Base-by-base conservation (phyloP, 2,113 vertebrate genomes). In the Hiodon alosoides region DNA sequence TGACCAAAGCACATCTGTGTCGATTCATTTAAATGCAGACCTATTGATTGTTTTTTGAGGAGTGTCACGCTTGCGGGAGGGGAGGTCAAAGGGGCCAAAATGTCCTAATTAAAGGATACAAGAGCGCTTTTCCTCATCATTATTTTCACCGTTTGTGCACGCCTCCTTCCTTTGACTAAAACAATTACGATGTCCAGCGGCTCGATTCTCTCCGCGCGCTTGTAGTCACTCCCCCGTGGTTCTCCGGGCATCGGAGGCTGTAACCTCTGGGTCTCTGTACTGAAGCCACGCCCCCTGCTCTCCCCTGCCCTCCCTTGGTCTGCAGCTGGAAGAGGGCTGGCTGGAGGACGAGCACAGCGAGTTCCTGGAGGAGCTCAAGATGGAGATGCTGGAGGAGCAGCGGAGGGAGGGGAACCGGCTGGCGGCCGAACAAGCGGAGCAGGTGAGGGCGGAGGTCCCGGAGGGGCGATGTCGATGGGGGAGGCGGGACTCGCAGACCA, bases 281-380 rank as follows among this genome's bases (percentile, higher is more conserved):
- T 7, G 14, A 4, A 5, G 13, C 67, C 46, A 4, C 52, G 79
- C 16, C 73, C 55, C 75, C 73, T 55, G 69, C 48, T 68, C 66
- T 52, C 1, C 17, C 50, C 9, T 4, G 6, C 14, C 52, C 31
- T 53, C n/a, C 7, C 71, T 13, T 46, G 72, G 3, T 67, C 53
- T 72, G 78, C 88, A 98, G 96, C 85, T 98, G 91, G 96, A 98
- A 82, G 97, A 98, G 85, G 92, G 93, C 80, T 98, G 97, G 97
- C 88, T 98, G 85, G 96, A 98, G 86, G 96, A 99, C 89, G 97
- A 99, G 86, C 95, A 97, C 84, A 95, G 93, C 70, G 95, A 96
- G 87, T 97, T 96, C 90, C 91, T 99, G 82, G 97, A 99, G 90
- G 95, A 99, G 87, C 90, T 99, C 87, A 96, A 97, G 87, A 92